A percentile compares a stretch with the other conserved stretches of the same genome.
phyloP scores from a whole-genome alignment of 2,113 vertebrate species.

The Galemys pyrenaicus region DNA sequence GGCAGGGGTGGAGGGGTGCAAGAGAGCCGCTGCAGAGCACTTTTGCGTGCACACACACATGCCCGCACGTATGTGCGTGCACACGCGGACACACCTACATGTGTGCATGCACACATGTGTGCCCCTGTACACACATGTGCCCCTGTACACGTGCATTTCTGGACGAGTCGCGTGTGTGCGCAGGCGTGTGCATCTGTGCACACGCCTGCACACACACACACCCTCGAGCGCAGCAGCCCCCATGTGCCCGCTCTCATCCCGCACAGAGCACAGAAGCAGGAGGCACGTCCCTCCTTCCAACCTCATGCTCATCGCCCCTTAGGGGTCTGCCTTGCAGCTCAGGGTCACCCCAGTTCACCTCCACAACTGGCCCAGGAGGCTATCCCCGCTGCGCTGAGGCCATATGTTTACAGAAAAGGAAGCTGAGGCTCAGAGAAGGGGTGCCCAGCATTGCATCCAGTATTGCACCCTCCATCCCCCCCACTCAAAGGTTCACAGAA shows the following conservation, averaged over 20 bases:
- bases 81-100: not conserved
- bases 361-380: not conserved
- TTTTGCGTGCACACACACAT: fast-evolving
- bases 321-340: not conserved
- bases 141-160: not conserved
- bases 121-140: too few relatives aligned
- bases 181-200: not conserved
- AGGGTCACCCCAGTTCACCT: not conserved
- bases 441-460: not conserved
- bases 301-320: not conserved
- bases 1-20: not conserved
- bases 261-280: not conserved
- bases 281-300: not conserved
- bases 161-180: not conserved
- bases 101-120: not conserved
- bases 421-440: not conserved
- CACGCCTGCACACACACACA: not conserved
- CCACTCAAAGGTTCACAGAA: not conserved
- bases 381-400: not conserved
- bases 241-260: fast-evolving
- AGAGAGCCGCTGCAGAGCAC: too few relatives aligned
- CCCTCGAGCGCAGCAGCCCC: not conserved
- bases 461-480: fast-evolving
- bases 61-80: fast-evolving
- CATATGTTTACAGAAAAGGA: not conserved